Evolutionary conservation across 1,140 invertebrate genomes (phyloP).

Genomic region (Oryzaephilus surinamensis): DNA sequence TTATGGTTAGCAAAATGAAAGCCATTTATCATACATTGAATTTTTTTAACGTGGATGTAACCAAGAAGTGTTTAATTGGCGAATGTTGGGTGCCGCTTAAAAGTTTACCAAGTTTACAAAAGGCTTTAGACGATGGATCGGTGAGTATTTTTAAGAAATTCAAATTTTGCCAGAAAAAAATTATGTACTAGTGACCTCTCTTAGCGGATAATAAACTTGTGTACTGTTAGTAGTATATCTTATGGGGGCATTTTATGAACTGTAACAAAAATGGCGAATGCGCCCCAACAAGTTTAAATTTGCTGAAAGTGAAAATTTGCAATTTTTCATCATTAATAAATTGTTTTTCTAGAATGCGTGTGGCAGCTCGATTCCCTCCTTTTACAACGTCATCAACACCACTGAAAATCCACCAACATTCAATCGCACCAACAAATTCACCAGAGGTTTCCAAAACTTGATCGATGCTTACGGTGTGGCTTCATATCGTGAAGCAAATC

Average conservation of each 20-base stretch:
- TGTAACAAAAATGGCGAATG: too few relatives aligned
- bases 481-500: constrained; percentile 91
- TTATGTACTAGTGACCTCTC: too few relatives aligned
- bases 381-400: constrained; percentile 87
- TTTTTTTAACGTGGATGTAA: constrained; percentile 82
- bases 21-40: constrained; percentile 88
- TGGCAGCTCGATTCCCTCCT: constrained; percentile 89
- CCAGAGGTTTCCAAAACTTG: constrained; percentile 87
- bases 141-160: constrained; percentile 48
- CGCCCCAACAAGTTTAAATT: too few relatives aligned
- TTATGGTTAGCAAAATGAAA: constrained; percentile 91
- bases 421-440: constrained; percentile 93
- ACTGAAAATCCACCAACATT: constrained; percentile 89
- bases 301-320: too few relatives aligned
- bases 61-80: constrained; percentile 91
- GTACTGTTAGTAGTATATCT: too few relatives aligned
- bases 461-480: constrained; percentile 94
- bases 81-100: constrained; percentile 92
- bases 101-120: constrained; percentile 77
- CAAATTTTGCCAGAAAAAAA: too few relatives aligned
- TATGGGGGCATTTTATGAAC: too few relatives aligned
- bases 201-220: too few relatives aligned
- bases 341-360: constrained; percentile 57
- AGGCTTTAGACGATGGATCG: constrained; percentile 89
- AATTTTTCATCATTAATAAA: not conserved